phyloP scores from a whole-genome alignment of 2,888 invertebrate genomes.

The Pardosa pseudoannulata region DNA sequence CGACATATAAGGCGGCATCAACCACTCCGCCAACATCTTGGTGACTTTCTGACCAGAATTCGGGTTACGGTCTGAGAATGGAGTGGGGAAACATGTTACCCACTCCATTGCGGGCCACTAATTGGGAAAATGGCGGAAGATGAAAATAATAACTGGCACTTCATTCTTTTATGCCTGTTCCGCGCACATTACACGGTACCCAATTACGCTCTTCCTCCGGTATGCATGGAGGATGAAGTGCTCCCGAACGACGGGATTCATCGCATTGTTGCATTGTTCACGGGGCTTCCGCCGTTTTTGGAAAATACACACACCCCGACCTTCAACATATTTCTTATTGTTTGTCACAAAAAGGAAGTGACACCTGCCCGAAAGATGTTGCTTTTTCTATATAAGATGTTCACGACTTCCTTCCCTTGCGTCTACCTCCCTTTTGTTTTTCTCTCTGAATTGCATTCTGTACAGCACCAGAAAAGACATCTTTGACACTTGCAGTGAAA shows the following conservation, averaged over 20 bases:
- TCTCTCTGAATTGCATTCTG: too few species aligned
- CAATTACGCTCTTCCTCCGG: conserved; percentile 25
- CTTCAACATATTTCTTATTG: conserved; percentile 36
- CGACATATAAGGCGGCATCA: too few species aligned
- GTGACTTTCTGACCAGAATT: too few species aligned
- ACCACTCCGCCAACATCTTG: too few species aligned
- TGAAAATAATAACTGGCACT: conserved; percentile 13
- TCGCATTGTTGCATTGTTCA: conserved; percentile 52
- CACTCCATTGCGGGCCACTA: background rate
- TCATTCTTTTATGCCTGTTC: background rate
- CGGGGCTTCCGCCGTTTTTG: conserved; percentile 36
- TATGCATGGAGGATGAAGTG: background rate
- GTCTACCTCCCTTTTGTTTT: background rate
- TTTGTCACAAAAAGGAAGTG: conserved; percentile 32
- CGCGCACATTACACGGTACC: background rate
- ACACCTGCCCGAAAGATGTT: conserved; percentile 23
- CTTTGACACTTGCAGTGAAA: too few species aligned
- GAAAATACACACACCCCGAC: conserved; percentile 25
- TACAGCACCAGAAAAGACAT: too few species aligned
- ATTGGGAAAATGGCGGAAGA: conserved; percentile 17
- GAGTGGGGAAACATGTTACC: background rate
- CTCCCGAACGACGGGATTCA: too few species aligned
- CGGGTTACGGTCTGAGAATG: too few species aligned
- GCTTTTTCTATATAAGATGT: background rate
- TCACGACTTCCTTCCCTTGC: background rate